phyloP scores from a whole-genome alignment of 2,888 invertebrate species.

The Caenorhabditis sp. region DNA sequence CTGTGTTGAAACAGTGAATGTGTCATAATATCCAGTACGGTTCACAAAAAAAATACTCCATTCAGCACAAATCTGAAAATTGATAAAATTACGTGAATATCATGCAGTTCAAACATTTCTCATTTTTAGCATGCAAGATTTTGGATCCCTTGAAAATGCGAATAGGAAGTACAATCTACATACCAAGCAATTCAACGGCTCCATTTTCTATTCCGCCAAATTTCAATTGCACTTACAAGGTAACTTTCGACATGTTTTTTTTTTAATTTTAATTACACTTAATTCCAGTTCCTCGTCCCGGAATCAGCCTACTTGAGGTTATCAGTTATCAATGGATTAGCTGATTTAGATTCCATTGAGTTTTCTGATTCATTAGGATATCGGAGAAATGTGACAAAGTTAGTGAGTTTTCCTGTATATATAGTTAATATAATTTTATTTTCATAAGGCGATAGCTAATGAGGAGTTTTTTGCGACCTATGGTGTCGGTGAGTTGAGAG shows the following conservation, averaged over 20 bases:
- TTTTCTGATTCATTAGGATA: conserved; percentile 32
- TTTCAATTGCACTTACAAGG: conserved; percentile 24
- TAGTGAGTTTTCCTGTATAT: not conserved
- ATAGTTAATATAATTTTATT: not conserved
- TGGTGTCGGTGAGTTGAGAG: conserved; percentile 15
- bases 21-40: no score
- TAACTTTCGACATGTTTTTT: no score
- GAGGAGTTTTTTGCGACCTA: conserved; percentile 26
- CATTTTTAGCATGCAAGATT: conserved; percentile 15
- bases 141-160: conserved; percentile 12
- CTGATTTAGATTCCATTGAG: conserved; percentile 20
- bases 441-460: conserved; percentile 18
- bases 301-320: conserved; percentile 15
- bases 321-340: conserved; percentile 19
- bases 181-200: conserved; percentile 23
- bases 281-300: conserved; percentile 22
- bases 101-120: no score
- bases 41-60: no score
- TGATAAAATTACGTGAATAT: no score
- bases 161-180: conserved; percentile 11
- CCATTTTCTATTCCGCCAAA: conserved; percentile 19
- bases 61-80: no score
- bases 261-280: not conserved
- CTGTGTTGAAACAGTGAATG: no score
- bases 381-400: conserved; percentile 16